Conservation (phyloP, 2,797 vertebrate genomes). For the Sciurus carolinensis region DNA sequence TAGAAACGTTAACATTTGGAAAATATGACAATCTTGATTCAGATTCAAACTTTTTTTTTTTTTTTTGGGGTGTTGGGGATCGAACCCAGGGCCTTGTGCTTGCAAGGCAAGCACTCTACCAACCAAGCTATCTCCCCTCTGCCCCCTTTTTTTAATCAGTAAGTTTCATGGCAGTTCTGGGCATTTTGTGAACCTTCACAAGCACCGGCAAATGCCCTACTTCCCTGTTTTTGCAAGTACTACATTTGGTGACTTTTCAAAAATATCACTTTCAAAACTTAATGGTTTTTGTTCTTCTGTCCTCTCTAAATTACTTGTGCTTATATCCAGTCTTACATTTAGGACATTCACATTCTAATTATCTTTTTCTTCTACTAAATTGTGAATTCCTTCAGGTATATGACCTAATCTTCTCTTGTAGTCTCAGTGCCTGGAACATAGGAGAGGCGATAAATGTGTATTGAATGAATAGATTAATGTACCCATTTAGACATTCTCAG, state of each 20-base stretch:
- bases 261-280: background rate
- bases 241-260: constrained; percentile 32
- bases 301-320: background rate
- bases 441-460: background rate
- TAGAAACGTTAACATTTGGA: background rate
- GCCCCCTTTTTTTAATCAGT: background rate
- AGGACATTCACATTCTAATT: constrained; percentile 35
- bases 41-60: constrained; percentile 16
- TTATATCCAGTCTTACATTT: constrained; percentile 38
- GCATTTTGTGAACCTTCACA: constrained; percentile 29
- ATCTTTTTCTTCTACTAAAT: background rate
- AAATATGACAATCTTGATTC: background rate
- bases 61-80: too few species aligned
- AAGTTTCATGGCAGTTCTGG: constrained; percentile 3
- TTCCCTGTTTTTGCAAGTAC: constrained; percentile 44
- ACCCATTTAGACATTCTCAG: background rate
- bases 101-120: too few species aligned
- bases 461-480: constrained; percentile 47
- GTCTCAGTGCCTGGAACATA: background rate
- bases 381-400: constrained; percentile 44
- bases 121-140: too few species aligned
- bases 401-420: constrained; percentile 40
- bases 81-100: too few species aligned
- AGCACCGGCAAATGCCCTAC: background rate
- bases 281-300: background rate